Evolutionary conservation across 2,797 vertebrate genomes (phyloP), one percentile per base, ranked within the genome.

Genomic region (Sebastes oblongus): DNA sequence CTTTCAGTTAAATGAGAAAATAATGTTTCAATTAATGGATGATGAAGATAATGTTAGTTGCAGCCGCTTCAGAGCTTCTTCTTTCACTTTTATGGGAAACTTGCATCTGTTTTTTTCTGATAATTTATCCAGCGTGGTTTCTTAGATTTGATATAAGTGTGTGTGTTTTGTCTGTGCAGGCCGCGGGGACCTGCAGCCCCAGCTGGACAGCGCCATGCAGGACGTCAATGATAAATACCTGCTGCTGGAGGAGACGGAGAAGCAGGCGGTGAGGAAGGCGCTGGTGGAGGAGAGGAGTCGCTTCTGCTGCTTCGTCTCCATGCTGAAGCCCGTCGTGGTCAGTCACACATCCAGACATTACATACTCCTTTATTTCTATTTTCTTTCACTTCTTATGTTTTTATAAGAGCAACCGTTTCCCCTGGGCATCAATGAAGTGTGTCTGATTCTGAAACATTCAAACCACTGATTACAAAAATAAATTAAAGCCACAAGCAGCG

Each of bases 171-270:
- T 46, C 42, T 42, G 5, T 91, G 30, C 92, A 99, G 98, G 97
- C 69, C 96, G 97, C 68, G 98, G 97, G 14, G 98, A 98, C 84
- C 96, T 99, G 72, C 98, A 98, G 95, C 98, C 98, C n/a, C 97
- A 98, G 95, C 39, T 99, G 94, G 97, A 99, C 93, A 97, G 96
- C 4, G 98, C 98, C 30, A 95, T 98, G 84, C 98, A 99, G 92
- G 97, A 98, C 3, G 97, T 99, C 91, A 98, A 96, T 0, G 97
- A 98, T 80, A 98, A 97, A 54, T 99, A 97, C 84, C 96, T 98
- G 62, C 91, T 98, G 81, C 93, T 99, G 93, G 98, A 99, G 89
- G 98, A 99, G 87, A 97, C 97, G 0, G 97, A 99, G 93, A 98
- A 98, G 90, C 97, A 98, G 95, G 97, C 98, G 0, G 97, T 99